phyloP scores from a whole-genome alignment of 2,888 invertebrate genomes.

The Diarsia dahlii region DNA sequence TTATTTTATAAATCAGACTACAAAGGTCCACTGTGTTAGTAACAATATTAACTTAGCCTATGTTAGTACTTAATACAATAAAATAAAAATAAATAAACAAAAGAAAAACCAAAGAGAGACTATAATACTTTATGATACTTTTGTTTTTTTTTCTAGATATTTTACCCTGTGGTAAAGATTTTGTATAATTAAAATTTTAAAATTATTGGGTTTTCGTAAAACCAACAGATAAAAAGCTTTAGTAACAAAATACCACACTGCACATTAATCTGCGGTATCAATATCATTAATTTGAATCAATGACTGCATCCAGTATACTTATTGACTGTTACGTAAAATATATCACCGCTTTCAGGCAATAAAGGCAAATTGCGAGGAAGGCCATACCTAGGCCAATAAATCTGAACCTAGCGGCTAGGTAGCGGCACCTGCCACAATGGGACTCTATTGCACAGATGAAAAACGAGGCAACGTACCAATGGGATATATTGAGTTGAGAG shows the following conservation, averaged over 20 bases:
- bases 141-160: background rate
- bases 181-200: background rate
- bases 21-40: no score
- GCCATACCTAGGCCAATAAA: slow-evolving; percentile 41
- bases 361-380: slow-evolving; percentile 44
- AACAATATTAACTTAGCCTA: no score
- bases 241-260: background rate
- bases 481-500: slow-evolving; percentile 45
- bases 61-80: no score
- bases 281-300: slow-evolving; percentile 18
- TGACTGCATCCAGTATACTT: slow-evolving; percentile 18
- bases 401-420: slow-evolving; percentile 37
- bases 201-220: background rate
- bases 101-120: no score
- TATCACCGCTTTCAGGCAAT: slow-evolving; percentile 25
- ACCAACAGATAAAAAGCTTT: background rate
- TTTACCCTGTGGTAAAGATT: background rate
- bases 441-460: slow-evolving; percentile 51
- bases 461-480: slow-evolving; percentile 41
- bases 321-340: slow-evolving; percentile 42
- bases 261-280: slow-evolving; percentile 10
- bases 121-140: no score
- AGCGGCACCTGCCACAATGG: slow-evolving; percentile 45
- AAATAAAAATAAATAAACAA: no score
- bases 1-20: no score